Base-by-base conservation (phyloP, 2,888 invertebrate genomes). In the Ellobium chinense region DNA sequence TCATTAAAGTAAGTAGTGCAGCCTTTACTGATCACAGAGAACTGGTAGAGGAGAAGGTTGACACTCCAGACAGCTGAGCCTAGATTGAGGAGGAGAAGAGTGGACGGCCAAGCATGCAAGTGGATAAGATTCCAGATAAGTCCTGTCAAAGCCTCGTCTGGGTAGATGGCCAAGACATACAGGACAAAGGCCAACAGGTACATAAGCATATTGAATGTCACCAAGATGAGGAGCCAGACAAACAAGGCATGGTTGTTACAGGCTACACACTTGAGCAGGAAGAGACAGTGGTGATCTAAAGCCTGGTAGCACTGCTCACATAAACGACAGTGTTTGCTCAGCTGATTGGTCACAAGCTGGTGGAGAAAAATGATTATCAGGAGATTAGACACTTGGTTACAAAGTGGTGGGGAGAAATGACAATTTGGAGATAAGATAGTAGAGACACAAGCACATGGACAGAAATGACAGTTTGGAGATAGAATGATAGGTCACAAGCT, bases 271-370 rank as follows among this genome's bases (percentile, higher is more conserved):
- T 88, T 89, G 72, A 92, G 84, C 21, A 93, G 86, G 83, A 92
- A 92, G 63, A 93, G 86, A 80, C 93, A 93, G 83, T 93, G 93
- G 79, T 93, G 93, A 81, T 93, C 93, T 89, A 92, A 89, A 69
- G 88, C 85, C 18, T 86, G 77, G 80, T 85, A 89, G 77, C 93
- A 93, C n/a, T 80, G 79, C 27, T 90, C 87, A 86, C 93, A 93
- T 72, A 93, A 85, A 73, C 87, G 88, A 82, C 93, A 93, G 84
- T 93, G 92, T 74, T 92, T 92, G 9, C 89, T 89, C 29, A 77
- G 24, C 31, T 69, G 60, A 31, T 27, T 70, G 21, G 69, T 78
- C 1, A 68, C 46, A 12, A 78, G 18, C 62, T 69, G 78, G n/a
- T n/a, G n/a, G n/a, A n/a, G n/a, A n/a, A n/a, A n/a, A n/a, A n/a